These are phyloP conservation scores for Archilochus colubris DNA, from an alignment of 2,113 vertebrate genomes.

Conservation along the genomic window DNA sequence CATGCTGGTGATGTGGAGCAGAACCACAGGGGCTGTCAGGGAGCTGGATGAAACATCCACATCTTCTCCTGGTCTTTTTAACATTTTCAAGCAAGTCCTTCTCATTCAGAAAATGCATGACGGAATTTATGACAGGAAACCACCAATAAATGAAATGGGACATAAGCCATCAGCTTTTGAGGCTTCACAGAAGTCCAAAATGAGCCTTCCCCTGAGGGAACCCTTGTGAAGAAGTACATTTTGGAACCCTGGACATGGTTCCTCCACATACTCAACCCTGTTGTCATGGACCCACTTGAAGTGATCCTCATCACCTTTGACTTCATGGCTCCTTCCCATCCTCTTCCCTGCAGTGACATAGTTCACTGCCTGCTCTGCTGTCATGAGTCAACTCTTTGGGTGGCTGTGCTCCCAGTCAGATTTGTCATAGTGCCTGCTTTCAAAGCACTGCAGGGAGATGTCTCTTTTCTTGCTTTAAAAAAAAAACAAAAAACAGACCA, in stretches of 20 bases:
- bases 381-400: constrained; percentile 26
- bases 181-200: background rate
- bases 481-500: background rate
- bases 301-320: background rate
- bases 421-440: constrained; percentile 11
- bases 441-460: background rate
- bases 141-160: background rate
- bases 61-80: background rate
- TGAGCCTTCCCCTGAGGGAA: background rate
- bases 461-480: background rate
- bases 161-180: background rate
- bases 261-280: background rate
- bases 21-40: background rate
- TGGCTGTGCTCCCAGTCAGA: background rate
- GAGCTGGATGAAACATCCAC: background rate
- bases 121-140: background rate
- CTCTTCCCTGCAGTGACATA: background rate
- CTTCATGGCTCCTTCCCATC: background rate
- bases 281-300: accelerated
- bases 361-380: background rate
- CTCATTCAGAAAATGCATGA: background rate
- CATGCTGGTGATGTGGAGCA: background rate
- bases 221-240: background rate
- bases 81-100: background rate
- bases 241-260: background rate